phyloP scores from a whole-genome alignment of 2,888 invertebrate genomes.

The Sycophila texana region DNA sequence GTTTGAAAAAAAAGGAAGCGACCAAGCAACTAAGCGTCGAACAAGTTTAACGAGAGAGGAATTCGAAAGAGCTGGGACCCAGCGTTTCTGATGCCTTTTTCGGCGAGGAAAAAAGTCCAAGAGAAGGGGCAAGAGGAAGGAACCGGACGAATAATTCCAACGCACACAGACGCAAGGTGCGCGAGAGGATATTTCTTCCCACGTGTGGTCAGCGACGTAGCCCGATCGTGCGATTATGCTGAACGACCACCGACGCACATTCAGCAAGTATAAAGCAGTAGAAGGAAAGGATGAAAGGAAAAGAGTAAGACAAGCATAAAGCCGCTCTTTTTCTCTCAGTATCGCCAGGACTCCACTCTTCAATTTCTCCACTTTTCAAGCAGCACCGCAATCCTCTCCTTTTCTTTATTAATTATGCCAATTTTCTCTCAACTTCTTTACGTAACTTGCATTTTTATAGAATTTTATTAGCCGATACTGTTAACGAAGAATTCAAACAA shows the following conservation, averaged over 20 bases:
- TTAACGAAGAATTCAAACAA: too few species aligned
- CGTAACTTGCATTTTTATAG: too few species aligned
- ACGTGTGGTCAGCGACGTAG: conserved; percentile 48
- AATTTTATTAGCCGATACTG: too few species aligned
- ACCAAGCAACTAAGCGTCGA: not conserved
- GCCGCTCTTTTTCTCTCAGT: too few species aligned
- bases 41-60: conserved; percentile 12
- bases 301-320: too few species aligned
- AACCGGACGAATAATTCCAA: conserved; percentile 25
- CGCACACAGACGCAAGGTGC: not conserved
- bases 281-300: too few species aligned
- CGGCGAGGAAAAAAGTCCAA: conserved; percentile 70
- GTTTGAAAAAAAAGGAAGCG: not conserved
- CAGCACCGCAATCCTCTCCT: too few species aligned
- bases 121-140: conserved; percentile 37
- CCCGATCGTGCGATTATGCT: conserved; percentile 59
- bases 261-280: too few species aligned
- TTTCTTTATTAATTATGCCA: too few species aligned
- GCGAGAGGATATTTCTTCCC: conserved; percentile 50
- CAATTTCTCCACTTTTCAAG: too few species aligned
- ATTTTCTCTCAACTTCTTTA: too few species aligned
- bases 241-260: conserved; percentile 24
- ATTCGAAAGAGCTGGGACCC: not conserved
- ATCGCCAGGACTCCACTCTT: too few species aligned
- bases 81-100: conserved; percentile 8